Percentiles rank a stretch among this genome's conserved stretches.
Conservation (phyloP, 2,888 invertebrate genomes). For the Camptogramma bilineatum region DNA sequence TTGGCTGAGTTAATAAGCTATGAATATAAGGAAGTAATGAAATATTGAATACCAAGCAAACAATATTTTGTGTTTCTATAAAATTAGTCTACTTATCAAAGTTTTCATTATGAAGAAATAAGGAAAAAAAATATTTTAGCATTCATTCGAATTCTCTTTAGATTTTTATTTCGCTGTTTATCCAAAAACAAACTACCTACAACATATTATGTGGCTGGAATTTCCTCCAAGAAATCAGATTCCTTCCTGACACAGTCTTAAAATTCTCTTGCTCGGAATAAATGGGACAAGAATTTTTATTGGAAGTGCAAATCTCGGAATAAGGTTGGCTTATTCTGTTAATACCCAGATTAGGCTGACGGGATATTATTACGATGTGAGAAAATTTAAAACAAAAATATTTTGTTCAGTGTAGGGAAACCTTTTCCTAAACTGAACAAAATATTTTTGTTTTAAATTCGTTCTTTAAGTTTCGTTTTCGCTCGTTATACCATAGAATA, state of each 20-base stretch:
- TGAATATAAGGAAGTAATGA: background rate
- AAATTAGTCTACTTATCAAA: no score
- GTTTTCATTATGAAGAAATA: no score
- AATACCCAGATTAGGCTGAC: conserved; percentile 34
- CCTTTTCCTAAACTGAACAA: background rate
- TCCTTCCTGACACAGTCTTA: conserved; percentile 2
- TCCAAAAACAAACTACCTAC: background rate
- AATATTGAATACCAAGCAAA: background rate
- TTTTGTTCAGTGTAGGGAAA: background rate
- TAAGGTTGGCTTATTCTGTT: conserved; percentile 34
- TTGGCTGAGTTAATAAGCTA: background rate
- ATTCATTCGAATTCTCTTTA: no score
- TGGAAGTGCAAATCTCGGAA: conserved; percentile 30
- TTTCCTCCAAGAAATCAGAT: conserved; percentile 4
- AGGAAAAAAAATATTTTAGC: background rate
- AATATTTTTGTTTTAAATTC: conserved; percentile 25
- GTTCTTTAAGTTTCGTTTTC: no score
- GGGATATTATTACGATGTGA: conserved; percentile 26
- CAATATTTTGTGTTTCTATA: background rate
- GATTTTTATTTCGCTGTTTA: background rate
- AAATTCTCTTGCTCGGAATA: conserved; percentile 15
- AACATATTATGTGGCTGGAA: background rate
- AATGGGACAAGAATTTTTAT: conserved; percentile 18
- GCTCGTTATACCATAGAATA: no score
- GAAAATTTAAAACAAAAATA: conserved; percentile 26